phyloP scores from a whole-genome alignment of 2,113 vertebrate species.

The Myrmecobius fasciatus region DNA sequence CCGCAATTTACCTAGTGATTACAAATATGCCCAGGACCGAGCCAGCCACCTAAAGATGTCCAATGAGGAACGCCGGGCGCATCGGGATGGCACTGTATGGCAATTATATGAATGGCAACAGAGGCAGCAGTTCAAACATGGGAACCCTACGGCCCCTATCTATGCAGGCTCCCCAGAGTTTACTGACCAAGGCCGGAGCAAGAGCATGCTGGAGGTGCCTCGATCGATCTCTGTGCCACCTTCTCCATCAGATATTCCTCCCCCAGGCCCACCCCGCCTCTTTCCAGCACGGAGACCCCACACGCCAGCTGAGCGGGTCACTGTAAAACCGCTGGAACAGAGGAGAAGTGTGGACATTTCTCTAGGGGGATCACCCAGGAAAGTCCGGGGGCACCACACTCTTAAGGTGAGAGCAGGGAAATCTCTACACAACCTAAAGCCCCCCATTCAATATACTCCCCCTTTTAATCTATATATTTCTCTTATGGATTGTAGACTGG shows the following conservation, averaged over 20 bases:
- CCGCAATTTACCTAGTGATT: conserved; percentile 94
- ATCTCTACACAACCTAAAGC: background rate
- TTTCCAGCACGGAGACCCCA: conserved; percentile 91
- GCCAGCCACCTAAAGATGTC: conserved; percentile 98
- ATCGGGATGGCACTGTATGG: conserved; percentile 97
- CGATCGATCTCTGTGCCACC: conserved; percentile 96
- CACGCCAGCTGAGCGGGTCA: conserved; percentile 94
- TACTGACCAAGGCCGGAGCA: conserved; percentile 89
- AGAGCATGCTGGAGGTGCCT: conserved; percentile 94
- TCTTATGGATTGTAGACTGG: background rate
- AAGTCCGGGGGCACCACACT: conserved; percentile 84
- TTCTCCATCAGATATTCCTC: conserved; percentile 94
- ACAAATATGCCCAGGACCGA: conserved; percentile 97
- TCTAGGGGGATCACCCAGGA: conserved; percentile 90
- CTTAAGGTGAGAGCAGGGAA: conserved; percentile 87
- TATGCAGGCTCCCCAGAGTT: conserved; percentile 88
- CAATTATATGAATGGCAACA: conserved; percentile 99
- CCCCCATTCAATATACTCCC: background rate
- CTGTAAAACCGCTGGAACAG: conserved; percentile 91
- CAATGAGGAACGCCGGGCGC: conserved; percentile 93
- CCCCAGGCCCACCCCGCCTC: conserved; percentile 87
- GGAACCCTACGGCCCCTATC: conserved; percentile 93
- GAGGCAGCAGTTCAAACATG: conserved; percentile 96
- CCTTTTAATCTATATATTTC: background rate
- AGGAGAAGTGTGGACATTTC: conserved; percentile 85